phyloP scores from a whole-genome alignment of 2,113 vertebrate genomes.

The Zingel zingel region DNA sequence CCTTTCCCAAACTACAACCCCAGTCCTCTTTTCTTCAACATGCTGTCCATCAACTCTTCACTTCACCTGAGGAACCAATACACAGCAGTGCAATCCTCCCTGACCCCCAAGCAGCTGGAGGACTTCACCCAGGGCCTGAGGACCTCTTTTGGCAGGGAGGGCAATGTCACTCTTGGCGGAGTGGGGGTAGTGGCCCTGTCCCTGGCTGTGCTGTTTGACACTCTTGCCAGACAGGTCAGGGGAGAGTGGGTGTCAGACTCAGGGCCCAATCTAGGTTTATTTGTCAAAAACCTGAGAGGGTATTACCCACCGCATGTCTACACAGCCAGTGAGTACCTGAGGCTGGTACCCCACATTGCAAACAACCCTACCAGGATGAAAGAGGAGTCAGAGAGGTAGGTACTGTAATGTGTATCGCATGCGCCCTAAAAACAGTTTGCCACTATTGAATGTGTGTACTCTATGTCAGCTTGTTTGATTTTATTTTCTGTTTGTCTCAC shows the following conservation, averaged over 20 bases:
- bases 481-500: neutral
- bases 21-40: neutral
- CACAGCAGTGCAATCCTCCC: constrained; percentile 34
- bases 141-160: constrained; percentile 47
- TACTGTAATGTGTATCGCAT: neutral
- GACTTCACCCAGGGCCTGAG: constrained; percentile 54
- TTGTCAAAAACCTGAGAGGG: constrained; percentile 15
- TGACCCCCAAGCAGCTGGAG: constrained; percentile 46
- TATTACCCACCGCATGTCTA: constrained; percentile 11
- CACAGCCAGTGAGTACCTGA: constrained; percentile 43
- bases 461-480: neutral
- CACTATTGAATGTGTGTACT: neutral
- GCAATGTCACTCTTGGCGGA: constrained; percentile 41
- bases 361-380: constrained; percentile 59
- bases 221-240: constrained; percentile 39
- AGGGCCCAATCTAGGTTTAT: constrained; percentile 36
- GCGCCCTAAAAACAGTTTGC: neutral
- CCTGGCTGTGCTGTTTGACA: constrained; percentile 60
- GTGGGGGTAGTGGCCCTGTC: constrained; percentile 59
- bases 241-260: constrained; percentile 27
- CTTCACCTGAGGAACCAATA: constrained; percentile 42
- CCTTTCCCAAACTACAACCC: constrained; percentile 46
- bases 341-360: constrained; percentile 47
- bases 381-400: constrained; percentile 48
- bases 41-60: constrained; percentile 36